Evolutionary conservation across 2,888 invertebrate species (phyloP).

Genomic region (Pasiphila rectangulata): DNA sequence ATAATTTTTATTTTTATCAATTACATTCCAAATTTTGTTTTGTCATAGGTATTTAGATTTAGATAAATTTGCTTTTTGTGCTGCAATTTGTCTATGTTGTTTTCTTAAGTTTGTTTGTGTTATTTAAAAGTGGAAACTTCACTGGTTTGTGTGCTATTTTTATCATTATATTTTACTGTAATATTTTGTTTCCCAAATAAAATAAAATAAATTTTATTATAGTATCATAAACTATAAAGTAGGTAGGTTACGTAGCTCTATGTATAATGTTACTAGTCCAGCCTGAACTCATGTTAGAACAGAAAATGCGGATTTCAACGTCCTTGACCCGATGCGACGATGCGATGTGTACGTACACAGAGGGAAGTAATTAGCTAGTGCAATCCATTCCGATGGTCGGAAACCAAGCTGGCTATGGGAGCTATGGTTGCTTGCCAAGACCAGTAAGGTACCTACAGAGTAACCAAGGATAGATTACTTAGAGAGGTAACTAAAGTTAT

Average conservation of each 20-base stretch:
- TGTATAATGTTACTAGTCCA: conserved; percentile 15
- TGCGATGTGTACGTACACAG: conserved; percentile 48
- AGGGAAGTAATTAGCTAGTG: conserved; percentile 19
- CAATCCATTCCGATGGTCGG: conserved; percentile 2
- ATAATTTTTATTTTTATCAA: no score
- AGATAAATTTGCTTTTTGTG: no score
- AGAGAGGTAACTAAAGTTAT: no score
- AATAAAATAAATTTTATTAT: not conserved
- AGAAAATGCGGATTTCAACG: conserved; percentile 50
- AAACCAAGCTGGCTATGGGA: conserved; percentile 2
- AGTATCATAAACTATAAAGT: not conserved
- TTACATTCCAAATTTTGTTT: no score
- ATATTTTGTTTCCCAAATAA: no score
- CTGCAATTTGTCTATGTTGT: no score
- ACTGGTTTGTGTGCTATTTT: no score
- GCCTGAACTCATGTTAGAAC: not conserved
- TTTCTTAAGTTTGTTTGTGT: no score
- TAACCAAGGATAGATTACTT: no score
- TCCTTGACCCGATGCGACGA: conserved; percentile 59
- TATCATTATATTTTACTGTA: no score
- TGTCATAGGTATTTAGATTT: no score
- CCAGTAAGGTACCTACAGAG: not conserved
- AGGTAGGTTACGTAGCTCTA: conserved; percentile 1
- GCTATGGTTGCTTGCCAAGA: conserved; percentile 10
- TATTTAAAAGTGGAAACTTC: no score